Base-by-base conservation (phyloP, 2,797 vertebrate species). In the Sandelia bainsii region DNA sequence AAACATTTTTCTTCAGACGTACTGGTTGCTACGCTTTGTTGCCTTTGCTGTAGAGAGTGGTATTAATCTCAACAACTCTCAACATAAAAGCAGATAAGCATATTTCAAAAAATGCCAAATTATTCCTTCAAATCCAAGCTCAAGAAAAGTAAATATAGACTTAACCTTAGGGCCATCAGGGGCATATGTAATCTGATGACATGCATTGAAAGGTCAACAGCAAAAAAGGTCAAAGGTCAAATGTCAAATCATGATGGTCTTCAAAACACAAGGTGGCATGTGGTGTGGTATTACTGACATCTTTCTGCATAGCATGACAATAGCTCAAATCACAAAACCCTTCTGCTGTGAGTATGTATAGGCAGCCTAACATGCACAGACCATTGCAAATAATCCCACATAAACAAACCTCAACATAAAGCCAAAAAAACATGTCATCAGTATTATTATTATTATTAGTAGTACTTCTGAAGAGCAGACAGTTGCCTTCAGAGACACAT, bases 351-450 rank as follows among this genome's bases (percentile, higher is more conserved):
- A 80, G 51, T 32, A 56, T 46, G 51, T 62, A 46, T 11, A 81
- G 39, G 23, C 50, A 68, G 44, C 44, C 45, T 42, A 72, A 60
- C 75, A 34, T 34, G 32, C 32, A 34, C 32, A 34, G 32, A 34
- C 8, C 32, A 76, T 53, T 60, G 29, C 53, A 83, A 80, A 75
- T 69, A 82, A 81, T 82, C 54, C 65, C 51, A 19, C 6, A 45
- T 45, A 45, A 19, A 70, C n/a, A 70, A 80, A 85, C 58, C 23
- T 58, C 25, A 64, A 48, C 45, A 67, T 39, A 61, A 56, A 77
- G 42, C 71, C 56, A 37, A 37, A 12, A 10, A 32, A 32, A 32
- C 29, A 32, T 32, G 29, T 32, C 29, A 32, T 4, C 4, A 25
- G 2, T 25, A 25, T 25, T 25, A 32, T 5, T 34, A 34, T 3